These are phyloP conservation scores for Sebastes cheni DNA, from an alignment of 2,797 vertebrate genomes.

Conservation along the genomic window DNA sequence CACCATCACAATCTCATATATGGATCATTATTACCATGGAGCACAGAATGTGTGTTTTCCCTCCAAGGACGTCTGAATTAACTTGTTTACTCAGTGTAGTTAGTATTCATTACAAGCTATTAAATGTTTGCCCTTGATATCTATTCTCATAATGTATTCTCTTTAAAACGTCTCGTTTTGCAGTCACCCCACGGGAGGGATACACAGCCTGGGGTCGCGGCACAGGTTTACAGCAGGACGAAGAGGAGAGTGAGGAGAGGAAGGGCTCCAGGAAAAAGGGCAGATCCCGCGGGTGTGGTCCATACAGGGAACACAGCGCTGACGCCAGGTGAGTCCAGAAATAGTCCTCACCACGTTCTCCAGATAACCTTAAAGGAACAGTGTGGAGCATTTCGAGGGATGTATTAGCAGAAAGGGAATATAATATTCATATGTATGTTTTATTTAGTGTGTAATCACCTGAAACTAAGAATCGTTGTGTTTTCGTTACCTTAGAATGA, in stretches of 20 bases:
- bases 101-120: neutral
- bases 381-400: no score
- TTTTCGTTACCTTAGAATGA: no score
- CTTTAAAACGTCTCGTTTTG: neutral
- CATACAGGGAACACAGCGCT: constrained; percentile 87
- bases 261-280: constrained; percentile 92
- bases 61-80: neutral
- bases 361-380: neutral
- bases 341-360: neutral
- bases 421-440: no score
- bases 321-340: constrained; percentile 85
- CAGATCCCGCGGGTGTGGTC: constrained; percentile 84
- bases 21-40: neutral
- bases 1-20: neutral
- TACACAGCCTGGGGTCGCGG: constrained; percentile 86
- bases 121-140: neutral
- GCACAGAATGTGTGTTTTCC: neutral
- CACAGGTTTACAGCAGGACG: constrained; percentile 84
- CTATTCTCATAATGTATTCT: neutral
- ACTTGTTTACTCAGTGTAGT: neutral
- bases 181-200: constrained; percentile 91
- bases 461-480: no score
- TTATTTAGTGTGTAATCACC: no score
- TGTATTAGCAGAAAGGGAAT: no score
- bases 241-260: constrained; percentile 90